A percentile compares a stretch with the other conserved stretches of the same genome.
These are phyloP conservation scores for Colletes latitarsis DNA, from an alignment of 1,140 invertebrate genomes.

Conservation along the genomic window DNA sequence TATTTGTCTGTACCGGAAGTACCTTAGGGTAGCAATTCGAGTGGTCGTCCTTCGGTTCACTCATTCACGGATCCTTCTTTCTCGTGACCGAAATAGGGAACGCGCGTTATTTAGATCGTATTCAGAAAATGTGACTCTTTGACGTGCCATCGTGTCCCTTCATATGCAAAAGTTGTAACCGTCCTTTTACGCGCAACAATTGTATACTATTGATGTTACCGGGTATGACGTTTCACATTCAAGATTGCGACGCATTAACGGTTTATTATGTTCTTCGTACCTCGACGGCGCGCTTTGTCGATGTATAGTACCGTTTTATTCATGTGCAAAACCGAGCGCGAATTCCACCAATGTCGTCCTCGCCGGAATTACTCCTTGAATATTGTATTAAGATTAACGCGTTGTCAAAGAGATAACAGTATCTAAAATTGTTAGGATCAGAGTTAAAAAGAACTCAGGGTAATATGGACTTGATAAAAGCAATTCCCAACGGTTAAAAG, in stretches of 20 bases:
- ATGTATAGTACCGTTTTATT: neutral
- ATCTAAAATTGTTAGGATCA: too few species aligned
- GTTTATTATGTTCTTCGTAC: neutral
- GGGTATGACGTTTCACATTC: neutral
- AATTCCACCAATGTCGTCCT: neutral
- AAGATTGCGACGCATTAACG: constrained; percentile 8
- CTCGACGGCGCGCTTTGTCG: neutral
- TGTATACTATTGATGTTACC: neutral
- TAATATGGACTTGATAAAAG: too few species aligned
- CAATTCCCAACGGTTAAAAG: too few species aligned
- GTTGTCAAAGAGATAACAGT: too few species aligned
- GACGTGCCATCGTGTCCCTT: neutral
- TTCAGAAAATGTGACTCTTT: constrained; percentile 2
- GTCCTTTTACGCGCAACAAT: neutral
- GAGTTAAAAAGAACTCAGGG: too few species aligned
- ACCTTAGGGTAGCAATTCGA: neutral
- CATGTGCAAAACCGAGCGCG: neutral
- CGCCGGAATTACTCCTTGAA: neutral
- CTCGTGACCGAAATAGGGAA: neutral
- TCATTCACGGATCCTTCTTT: neutral
- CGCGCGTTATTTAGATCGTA: neutral
- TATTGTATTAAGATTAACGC: neutral
- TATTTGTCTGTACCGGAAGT: neutral
- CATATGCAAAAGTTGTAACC: neutral
- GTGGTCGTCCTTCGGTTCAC: neutral